Evolutionary conservation across 2,113 vertebrate genomes (phyloP).

Genomic region (Thalassarche chlororhynchos): DNA sequence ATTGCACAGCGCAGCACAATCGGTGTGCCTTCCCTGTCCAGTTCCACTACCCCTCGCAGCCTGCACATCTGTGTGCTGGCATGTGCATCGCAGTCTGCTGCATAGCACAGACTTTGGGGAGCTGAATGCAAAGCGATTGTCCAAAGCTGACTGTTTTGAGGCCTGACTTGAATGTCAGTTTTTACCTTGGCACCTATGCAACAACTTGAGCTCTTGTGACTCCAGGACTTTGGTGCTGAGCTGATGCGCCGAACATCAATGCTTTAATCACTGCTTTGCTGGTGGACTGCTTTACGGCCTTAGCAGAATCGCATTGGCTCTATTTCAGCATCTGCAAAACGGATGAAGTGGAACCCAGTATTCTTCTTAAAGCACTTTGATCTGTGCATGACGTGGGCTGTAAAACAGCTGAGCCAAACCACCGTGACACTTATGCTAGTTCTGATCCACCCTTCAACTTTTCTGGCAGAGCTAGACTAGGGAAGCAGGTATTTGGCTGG

Average conservation of each 20-base stretch:
- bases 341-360: not conserved
- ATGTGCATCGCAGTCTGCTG: rapidly evolving
- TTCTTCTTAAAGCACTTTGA: not conserved
- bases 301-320: not conserved
- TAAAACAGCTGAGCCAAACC: not conserved
- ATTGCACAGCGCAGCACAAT: not conserved
- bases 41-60: not conserved
- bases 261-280: not conserved
- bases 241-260: rapidly evolving
- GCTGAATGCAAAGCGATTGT: not conserved
- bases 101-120: not conserved
- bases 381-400: not conserved
- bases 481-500: not conserved
- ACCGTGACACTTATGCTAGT: rapidly evolving
- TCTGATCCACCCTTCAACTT: not conserved
- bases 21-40: not conserved
- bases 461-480: not conserved
- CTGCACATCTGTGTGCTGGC: rapidly evolving
- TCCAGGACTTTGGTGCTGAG: not conserved
- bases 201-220: not conserved
- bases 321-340: not conserved
- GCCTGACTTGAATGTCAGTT: rapidly evolving
- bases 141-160: not conserved
- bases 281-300: not conserved
- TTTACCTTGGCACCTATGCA: not conserved